Conservation (phyloP, 1,140 invertebrate genomes). For the Pollicipes pollicipes region DNA sequence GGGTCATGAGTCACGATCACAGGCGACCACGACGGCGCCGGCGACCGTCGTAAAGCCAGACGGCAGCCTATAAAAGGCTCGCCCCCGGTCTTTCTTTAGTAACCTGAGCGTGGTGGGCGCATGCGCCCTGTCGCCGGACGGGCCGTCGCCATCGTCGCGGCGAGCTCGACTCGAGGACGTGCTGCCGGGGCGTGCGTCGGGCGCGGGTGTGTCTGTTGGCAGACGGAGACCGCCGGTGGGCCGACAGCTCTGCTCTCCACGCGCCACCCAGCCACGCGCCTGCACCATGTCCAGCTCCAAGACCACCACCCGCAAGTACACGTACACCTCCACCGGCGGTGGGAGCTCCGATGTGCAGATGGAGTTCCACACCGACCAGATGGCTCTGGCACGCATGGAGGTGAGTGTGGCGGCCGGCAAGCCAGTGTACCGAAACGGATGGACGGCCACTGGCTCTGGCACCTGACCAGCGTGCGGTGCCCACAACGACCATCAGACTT, state of each 20-base stretch:
- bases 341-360: not conserved
- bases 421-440: not conserved
- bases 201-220: too few relatives aligned
- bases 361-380: not conserved
- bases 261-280: not conserved
- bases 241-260: too few relatives aligned
- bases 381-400: not conserved
- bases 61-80: not conserved
- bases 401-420: too few relatives aligned
- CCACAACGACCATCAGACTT: too few relatives aligned
- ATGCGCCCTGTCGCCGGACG: not conserved
- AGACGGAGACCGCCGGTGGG: too few relatives aligned
- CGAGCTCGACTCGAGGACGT: not conserved
- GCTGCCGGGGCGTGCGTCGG: too few relatives aligned
- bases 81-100: not conserved
- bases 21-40: too few relatives aligned
- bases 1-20: too few relatives aligned
- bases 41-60: too few relatives aligned
- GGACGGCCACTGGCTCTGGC: too few relatives aligned
- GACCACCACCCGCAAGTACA: not conserved
- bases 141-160: not conserved
- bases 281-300: not conserved
- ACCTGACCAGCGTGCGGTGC: too few relatives aligned
- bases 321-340: not conserved
- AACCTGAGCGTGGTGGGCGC: not conserved